Evolutionary conservation across 1,140 invertebrate species (phyloP), one percentile per base, ranked within the genome.

Genomic region (Drosophila ogumai): DNA sequence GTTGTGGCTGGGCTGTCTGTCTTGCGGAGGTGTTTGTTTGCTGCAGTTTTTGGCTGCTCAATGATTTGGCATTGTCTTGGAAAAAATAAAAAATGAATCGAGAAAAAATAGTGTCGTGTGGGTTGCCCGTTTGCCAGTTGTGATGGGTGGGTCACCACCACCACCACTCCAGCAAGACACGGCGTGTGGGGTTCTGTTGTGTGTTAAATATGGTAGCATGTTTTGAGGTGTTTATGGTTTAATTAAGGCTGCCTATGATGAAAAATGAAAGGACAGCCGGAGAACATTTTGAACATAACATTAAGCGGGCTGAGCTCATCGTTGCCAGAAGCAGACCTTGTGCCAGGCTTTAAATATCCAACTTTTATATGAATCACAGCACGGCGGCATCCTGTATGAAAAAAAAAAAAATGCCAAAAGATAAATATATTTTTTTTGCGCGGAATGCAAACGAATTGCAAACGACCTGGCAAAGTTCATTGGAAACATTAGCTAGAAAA

Each of bases 201-300:
- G 63, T 72, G 59, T 88, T 77, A 58, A 87, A 82, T 84, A 82
- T 80, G 72, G 82, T 87, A 87, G 82, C 82, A 78, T 80, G 80
- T 77, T 80, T 82, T 74, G 64, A 88, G 80, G 82, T 87, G 82
- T 87, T 87, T 87, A 87, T 87, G 75, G 84, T 80, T 82, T 79
- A 87, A 87, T 87, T 88, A 87, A 74, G 76, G 44, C 50, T 43
- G 41, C 25, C 66, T 38, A 56, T 63, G 68, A 77, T 87, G 79
- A 88, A 87, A 82, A 88, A 85, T 69, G 56, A 87, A 82, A 88
- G 84, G 67, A 72, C 38, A 71, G 50, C 17, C 34, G 19, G 19
- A 61, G 50, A 54, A 36, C 22, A 55, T 41, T 54, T 54, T 9
- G 36, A 55, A 4, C 22, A 49, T 34, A 50, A 25, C 6, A 28